Percentiles rank a stretch among this genome's conserved stretches.
These are phyloP conservation scores for Malurus alboscapulatus DNA, from an alignment of 2,113 vertebrate species.

Conservation along the genomic window DNA sequence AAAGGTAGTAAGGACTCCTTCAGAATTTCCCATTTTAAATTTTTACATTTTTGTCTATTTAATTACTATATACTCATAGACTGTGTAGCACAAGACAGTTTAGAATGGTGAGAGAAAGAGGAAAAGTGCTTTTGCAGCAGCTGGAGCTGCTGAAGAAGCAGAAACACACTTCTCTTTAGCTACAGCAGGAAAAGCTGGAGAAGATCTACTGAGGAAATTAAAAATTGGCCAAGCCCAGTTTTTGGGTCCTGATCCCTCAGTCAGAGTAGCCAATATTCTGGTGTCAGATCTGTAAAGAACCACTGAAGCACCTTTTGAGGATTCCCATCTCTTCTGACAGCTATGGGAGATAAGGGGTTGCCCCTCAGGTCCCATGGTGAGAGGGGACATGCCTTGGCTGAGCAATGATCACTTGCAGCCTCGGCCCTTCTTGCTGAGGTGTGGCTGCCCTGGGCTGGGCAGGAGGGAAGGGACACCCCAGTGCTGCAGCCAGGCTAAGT, in stretches of 20 bases:
- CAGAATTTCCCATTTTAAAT: not conserved
- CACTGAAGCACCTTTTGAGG: not conserved
- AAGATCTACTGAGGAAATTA: not conserved
- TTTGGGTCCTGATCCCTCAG: not conserved
- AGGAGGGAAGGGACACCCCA: not conserved
- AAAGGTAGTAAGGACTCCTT: not conserved
- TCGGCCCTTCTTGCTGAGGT: not conserved
- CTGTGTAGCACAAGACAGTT: not conserved
- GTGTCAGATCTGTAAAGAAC: not conserved
- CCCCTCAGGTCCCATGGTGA: not conserved
- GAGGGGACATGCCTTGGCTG: not conserved
- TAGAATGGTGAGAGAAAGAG: not conserved
- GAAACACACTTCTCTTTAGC: not conserved
- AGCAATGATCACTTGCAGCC: fast-evolving
- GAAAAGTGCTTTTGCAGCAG: not conserved
- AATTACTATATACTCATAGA: not conserved
- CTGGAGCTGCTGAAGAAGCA: not conserved
- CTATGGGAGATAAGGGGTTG: not conserved
- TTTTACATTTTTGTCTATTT: not conserved
- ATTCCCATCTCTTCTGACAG: not conserved
- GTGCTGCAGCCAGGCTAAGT: not conserved
- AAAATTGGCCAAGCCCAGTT: fast-evolving
- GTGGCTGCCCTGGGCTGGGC: not conserved
- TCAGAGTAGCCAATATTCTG: not conserved
- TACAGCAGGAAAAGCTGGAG: not conserved